Evolutionary conservation across 2,113 vertebrate genomes (phyloP).

Genomic region (Myiagra hebetior): DNA sequence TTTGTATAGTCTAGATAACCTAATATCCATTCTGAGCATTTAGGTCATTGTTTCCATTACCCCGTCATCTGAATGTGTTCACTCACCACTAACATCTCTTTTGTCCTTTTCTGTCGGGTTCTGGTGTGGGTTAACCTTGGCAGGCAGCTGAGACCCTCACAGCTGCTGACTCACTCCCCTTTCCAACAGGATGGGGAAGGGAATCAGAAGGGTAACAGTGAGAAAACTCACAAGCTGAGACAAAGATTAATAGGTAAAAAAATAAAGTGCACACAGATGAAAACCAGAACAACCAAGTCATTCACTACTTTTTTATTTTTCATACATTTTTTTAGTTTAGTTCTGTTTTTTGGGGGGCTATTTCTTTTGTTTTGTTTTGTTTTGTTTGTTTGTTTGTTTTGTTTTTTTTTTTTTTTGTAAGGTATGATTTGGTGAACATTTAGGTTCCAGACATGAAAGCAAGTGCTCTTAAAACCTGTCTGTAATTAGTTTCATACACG

Average conservation of each 20-base stretch:
- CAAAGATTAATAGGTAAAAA: neutral
- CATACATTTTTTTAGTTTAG: accelerated
- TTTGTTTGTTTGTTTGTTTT: too few relatives aligned
- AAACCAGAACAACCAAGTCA: neutral
- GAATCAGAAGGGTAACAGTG: neutral
- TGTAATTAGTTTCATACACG: neutral
- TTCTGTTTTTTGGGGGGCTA: neutral
- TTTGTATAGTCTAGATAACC: neutral
- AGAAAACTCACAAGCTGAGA: neutral
- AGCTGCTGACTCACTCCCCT: neutral
- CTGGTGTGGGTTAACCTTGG: neutral
- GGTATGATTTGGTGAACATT: neutral
- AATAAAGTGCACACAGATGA: neutral
- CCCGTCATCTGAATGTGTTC: neutral
- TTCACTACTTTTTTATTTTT: neutral
- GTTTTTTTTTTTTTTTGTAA: neutral
- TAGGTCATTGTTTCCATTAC: neutral
- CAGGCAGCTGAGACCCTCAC: neutral
- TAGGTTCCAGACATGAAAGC: neutral
- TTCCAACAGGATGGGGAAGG: neutral
- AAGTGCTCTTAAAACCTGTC: neutral
- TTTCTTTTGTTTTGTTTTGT: neutral
- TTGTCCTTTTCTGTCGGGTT: accelerated
- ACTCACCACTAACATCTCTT: neutral
- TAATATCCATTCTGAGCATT: neutral